A percentile compares a stretch with the other conserved stretches of the same genome.
Conservation (phyloP, 2,888 invertebrate species). For the Eremobia ochroleuca region DNA sequence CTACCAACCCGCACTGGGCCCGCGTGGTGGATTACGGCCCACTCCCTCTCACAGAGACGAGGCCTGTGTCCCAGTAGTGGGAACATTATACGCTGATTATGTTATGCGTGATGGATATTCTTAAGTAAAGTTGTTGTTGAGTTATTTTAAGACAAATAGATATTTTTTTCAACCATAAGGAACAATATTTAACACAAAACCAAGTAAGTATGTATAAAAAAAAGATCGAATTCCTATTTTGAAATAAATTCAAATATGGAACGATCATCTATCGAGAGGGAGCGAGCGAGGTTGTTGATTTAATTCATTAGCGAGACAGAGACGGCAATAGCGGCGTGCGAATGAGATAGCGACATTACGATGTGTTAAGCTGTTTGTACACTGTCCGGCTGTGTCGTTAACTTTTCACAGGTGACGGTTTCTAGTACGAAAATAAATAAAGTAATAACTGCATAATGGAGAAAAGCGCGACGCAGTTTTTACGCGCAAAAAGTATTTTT, state of each 20-base stretch:
- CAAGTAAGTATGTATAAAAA: constrained; percentile 16
- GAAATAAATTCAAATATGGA: constrained; percentile 86
- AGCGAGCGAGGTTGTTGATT: constrained; percentile 90
- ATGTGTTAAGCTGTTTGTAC: constrained; percentile 55
- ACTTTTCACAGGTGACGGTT: constrained; percentile 13
- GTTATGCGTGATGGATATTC: neutral
- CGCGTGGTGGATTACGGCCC: neutral
- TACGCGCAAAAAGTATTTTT: too few relatives aligned
- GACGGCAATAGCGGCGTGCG: constrained; percentile 77
- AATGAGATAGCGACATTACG: constrained; percentile 65
- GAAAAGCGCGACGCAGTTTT: neutral
- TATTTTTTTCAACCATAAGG: neutral
- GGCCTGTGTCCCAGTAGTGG: neutral
- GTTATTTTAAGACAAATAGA: neutral
- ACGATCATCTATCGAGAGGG: constrained; percentile 85
- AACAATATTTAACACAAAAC: constrained; percentile 22
- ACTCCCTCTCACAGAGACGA: neutral
- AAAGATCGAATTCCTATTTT: constrained; percentile 82
- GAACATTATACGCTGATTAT: neutral
- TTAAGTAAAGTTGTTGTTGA: too few relatives aligned
- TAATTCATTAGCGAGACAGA: constrained; percentile 89
- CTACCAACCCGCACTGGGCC: neutral
- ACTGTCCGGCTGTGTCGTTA: constrained; percentile 41
- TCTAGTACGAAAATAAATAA: neutral
- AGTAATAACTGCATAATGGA: neutral